Conservation (phyloP, 2,113 vertebrate genomes). For the Tor tambroides region DNA sequence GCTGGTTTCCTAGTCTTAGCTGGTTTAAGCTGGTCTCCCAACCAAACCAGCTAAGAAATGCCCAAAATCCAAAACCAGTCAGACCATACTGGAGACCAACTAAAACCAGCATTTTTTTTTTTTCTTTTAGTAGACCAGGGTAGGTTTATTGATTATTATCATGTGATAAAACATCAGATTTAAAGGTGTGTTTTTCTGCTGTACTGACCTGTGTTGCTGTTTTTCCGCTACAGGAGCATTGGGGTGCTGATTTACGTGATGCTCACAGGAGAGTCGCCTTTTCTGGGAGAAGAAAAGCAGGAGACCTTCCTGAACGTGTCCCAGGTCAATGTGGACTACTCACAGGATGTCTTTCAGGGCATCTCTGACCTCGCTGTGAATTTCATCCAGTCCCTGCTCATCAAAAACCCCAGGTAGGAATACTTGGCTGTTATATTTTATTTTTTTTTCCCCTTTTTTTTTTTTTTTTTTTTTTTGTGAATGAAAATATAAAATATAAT, state of each 20-base stretch:
- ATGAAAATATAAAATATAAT: neutral
- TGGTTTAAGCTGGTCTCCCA: too few relatives aligned
- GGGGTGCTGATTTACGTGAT: constrained; percentile 94
- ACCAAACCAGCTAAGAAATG: too few relatives aligned
- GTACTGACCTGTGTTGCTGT: neutral
- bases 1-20: too few relatives aligned
- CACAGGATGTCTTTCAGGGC: constrained; percentile 86
- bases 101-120: too few relatives aligned
- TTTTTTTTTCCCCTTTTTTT: neutral
- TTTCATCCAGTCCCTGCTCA: constrained; percentile 90
- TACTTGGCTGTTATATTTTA: neutral
- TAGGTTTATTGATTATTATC: too few relatives aligned
- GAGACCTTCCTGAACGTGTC: constrained; percentile 95
- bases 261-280: constrained; percentile 87
- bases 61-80: too few relatives aligned
- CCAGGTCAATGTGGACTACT: constrained; percentile 89
- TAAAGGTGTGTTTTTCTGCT: neutral
- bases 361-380: constrained; percentile 87
- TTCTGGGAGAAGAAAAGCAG: constrained; percentile 74
- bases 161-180: neutral
- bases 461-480: neutral
- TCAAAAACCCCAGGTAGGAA: constrained; percentile 86
- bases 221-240: constrained; percentile 83
- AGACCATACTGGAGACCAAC: too few relatives aligned
- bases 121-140: too few relatives aligned